Evolutionary conservation across 2,113 vertebrate genomes (phyloP).

Genomic region (Glaucidium brasilianum): DNA sequence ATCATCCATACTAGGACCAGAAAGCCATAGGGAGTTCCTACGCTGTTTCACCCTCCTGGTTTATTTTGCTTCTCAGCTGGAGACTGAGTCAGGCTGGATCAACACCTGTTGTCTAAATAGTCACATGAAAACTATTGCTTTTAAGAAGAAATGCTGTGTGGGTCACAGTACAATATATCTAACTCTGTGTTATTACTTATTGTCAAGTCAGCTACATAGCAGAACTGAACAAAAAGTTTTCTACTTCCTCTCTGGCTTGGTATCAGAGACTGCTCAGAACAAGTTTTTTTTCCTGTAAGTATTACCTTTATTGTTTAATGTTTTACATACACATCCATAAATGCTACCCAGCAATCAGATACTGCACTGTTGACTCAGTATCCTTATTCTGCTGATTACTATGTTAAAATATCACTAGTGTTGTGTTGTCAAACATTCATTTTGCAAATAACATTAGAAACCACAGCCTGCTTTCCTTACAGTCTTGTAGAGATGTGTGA

Average conservation of each 20-base stretch:
- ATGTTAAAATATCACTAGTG: neutral
- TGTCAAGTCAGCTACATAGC: neutral
- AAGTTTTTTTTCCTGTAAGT: neutral
- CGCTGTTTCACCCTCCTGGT: neutral
- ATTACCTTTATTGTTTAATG: neutral
- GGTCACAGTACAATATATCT: neutral
- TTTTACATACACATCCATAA: neutral
- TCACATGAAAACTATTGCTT: neutral
- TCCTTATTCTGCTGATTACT: neutral
- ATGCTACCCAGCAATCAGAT: neutral
- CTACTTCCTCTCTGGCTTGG: neutral
- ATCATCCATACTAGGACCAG: neutral
- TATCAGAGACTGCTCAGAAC: neutral
- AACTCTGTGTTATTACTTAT: neutral
- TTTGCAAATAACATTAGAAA: neutral
- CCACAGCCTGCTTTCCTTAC: neutral
- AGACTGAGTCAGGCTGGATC: neutral
- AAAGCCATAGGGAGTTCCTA: neutral
- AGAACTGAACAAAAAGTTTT: neutral
- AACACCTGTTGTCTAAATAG: neutral
- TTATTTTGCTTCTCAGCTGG: neutral
- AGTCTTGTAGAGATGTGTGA: neutral
- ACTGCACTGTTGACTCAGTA: neutral
- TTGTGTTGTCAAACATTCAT: neutral
- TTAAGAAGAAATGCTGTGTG: neutral